phyloP scores from a whole-genome alignment of 2,888 invertebrate genomes.

The Monochamus alternatus region DNA sequence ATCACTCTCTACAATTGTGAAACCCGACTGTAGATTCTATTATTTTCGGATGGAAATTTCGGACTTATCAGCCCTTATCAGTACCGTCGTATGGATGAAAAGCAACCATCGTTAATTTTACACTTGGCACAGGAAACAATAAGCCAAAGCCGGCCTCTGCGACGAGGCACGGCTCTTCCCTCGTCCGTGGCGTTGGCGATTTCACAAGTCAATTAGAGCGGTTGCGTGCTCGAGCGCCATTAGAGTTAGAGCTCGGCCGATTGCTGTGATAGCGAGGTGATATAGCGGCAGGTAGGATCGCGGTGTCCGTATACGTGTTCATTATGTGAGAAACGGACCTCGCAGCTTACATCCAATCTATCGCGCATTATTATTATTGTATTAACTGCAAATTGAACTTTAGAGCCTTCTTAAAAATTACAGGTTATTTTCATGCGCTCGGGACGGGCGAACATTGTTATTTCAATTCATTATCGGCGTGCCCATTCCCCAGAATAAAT shows the following conservation, averaged over 20 bases:
- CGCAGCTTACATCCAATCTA: constrained; percentile 56
- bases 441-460: constrained; percentile 48
- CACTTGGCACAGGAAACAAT: constrained; percentile 35
- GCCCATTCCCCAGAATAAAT: constrained; percentile 40
- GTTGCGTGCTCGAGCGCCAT: constrained; percentile 68
- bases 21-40: no score
- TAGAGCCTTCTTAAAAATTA: constrained; percentile 57
- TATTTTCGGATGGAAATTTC: no score
- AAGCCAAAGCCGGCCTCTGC: constrained; percentile 25
- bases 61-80: no score
- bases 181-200: constrained; percentile 60
- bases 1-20: no score
- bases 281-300: constrained; percentile 46
- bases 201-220: constrained; percentile 70
- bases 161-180: constrained; percentile 9
- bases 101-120: neutral
- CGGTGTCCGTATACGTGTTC: constrained; percentile 61
- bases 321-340: constrained; percentile 66
- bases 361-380: constrained; percentile 61
- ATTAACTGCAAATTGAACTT: constrained; percentile 60
- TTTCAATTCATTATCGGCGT: constrained; percentile 48
- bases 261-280: constrained; percentile 54
- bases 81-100: no score
- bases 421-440: constrained; percentile 42
- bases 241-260: constrained; percentile 57